Evolutionary conservation across 2,113 vertebrate species (phyloP).

Genomic region (Hyla sarda): DNA sequence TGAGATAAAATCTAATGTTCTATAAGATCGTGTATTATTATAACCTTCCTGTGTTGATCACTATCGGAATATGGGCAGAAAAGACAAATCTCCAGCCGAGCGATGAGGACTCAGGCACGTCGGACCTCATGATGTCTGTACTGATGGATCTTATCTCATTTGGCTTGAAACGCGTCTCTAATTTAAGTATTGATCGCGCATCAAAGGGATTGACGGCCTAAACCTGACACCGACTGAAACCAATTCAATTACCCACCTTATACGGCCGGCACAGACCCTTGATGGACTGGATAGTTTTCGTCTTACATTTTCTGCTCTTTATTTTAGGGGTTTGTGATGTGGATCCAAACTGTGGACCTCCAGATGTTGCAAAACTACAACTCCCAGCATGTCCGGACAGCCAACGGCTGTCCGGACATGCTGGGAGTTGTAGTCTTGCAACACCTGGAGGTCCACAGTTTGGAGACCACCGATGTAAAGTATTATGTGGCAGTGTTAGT

Average conservation of each 20-base stretch:
- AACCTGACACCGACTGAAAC: not conserved
- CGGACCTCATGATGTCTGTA: not conserved
- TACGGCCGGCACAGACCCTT: not conserved
- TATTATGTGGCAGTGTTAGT: too few species aligned
- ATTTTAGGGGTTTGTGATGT: conserved; percentile 76
- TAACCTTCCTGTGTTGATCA: not conserved
- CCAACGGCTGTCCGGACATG: too few species aligned
- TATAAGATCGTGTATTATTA: not conserved
- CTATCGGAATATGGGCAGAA: too few species aligned
- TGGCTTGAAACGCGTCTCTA: not conserved
- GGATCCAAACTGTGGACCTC: too few species aligned
- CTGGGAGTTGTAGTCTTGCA: too few species aligned
- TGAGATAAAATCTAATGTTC: too few species aligned
- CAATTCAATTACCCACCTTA: not conserved
- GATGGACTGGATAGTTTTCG: not conserved
- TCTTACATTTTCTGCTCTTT: not conserved
- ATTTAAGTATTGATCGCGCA: not conserved
- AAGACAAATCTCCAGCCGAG: not conserved
- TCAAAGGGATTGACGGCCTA: not conserved
- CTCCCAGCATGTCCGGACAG: too few species aligned
- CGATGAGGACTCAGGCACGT: not conserved
- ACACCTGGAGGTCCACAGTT: too few species aligned
- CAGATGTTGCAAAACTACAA: too few species aligned
- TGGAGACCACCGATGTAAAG: too few species aligned
- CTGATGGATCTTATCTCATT: not conserved